A percentile compares a stretch with the other conserved stretches of the same genome.
Evolutionary conservation across 2,888 invertebrate species (phyloP).

Genomic region (Pristionchus maxplancki): DNA sequence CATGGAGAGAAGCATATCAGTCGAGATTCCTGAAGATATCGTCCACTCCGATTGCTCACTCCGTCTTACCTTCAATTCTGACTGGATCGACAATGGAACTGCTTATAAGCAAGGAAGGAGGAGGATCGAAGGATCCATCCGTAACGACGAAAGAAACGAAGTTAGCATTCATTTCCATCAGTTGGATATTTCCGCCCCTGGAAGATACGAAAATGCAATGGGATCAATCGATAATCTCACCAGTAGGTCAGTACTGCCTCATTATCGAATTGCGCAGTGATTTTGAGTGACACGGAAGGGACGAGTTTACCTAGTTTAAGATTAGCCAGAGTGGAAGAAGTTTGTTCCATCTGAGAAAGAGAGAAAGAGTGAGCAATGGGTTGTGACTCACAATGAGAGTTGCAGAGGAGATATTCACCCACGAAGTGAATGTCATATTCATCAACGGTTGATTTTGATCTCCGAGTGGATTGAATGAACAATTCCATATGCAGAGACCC

Average conservation of each 20-base stretch:
- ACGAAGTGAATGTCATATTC: slow-evolving; percentile 52
- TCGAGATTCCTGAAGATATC: slow-evolving; percentile 17
- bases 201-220: neutral
- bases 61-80: slow-evolving; percentile 17
- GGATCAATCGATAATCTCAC: slow-evolving; percentile 3
- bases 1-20: neutral
- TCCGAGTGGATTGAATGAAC: slow-evolving; percentile 42
- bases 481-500: slow-evolving; percentile 51
- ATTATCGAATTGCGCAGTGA: neutral
- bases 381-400: slow-evolving; percentile 3
- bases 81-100: neutral
- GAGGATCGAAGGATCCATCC: neutral
- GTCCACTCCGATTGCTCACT: neutral
- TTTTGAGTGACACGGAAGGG: neutral
- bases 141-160: neutral
- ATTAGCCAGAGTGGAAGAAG: neutral
- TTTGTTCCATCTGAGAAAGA: neutral
- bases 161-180: slow-evolving; percentile 28
- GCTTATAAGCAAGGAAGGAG: neutral
- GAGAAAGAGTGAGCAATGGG: neutral
- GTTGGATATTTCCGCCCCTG: slow-evolving; percentile 14
- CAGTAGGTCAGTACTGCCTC: neutral
- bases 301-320: neutral
- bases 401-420: neutral
- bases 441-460: neutral